phyloP scores from a whole-genome alignment of 2,888 invertebrate genomes.

The Eurois occulta region DNA sequence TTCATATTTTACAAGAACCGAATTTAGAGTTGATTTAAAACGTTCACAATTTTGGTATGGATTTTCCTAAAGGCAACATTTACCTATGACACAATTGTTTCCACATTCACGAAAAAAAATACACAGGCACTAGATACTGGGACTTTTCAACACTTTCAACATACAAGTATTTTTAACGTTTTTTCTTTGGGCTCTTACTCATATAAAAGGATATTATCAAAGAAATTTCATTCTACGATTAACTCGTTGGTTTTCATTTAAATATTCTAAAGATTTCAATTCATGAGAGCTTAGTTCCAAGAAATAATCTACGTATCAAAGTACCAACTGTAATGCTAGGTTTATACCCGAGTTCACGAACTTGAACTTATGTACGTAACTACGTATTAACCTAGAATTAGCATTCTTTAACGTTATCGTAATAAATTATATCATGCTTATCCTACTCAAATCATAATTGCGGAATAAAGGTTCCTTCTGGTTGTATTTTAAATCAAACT shows the following conservation, averaged over 20 bases:
- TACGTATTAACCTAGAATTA: constrained; percentile 4
- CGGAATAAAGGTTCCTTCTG: not conserved
- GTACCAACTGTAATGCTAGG: not conserved
- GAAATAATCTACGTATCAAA: not conserved
- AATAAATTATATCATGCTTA: constrained; percentile 5
- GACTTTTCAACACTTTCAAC: not conserved
- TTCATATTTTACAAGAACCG: not conserved
- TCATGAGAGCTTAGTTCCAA: not conserved
- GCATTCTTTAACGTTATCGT: constrained; percentile 1
- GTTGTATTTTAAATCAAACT: not conserved
- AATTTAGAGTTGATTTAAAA: not conserved
- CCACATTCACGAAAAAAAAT: not conserved
- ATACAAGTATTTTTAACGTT: not conserved
- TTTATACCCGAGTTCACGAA: constrained; percentile 1
- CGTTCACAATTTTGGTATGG: not conserved
- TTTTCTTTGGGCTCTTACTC: not conserved
- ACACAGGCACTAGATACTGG: not conserved
- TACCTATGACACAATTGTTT: not conserved
- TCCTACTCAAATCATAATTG: not conserved
- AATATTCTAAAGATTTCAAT: not conserved
- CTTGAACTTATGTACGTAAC: constrained; percentile 12
- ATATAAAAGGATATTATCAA: not conserved
- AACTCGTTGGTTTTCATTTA: not conserved
- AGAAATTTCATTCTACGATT: not conserved
- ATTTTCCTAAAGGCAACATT: not conserved